Base-by-base conservation (phyloP, 1,140 invertebrate species). In the Aporrectodea caliginosa region DNA sequence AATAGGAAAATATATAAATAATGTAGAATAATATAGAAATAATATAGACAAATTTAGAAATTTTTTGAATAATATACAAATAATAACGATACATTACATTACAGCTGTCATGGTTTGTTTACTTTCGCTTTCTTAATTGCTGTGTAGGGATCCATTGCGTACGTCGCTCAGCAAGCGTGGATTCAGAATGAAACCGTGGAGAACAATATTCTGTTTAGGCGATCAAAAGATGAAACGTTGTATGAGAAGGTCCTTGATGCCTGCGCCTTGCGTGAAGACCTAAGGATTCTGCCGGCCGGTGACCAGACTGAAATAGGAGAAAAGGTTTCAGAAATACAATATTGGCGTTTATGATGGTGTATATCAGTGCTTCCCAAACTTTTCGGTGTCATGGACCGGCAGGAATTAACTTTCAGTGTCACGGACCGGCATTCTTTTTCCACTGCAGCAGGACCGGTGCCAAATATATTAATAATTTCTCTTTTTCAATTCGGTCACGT, bases 131-230 rank as follows among this genome's bases (percentile, higher is more conserved):
- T n/a, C 58, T 16, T 16, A 14, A 14, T 16, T 80, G 75, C 75
- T 82, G 12, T n/a, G 12, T 32, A 70, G 78, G 35, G 75, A 30
- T n/a, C 1, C 6, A 32, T 81, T 2, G 92, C 92, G 16, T 95
- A 94, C 84, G 92, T 93, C 2, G 90, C 93, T 0, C 94, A 95
- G 84, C 91, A 91, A 73, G 92, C 94, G 0, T 96, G 94, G 94
- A 89, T 95, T 0, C 85, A 93, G 31, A 94, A 95, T 85, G 90
- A 91, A 16, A 92, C 92, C 0, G 89, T 95, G 22, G 89, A 92
- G 70, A 92, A 94, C 58, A 95, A 95, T 86, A 93, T 95, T 80
- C 85, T 93, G 0, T 94, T 95, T 86, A 93, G 84, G 32, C 85
- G 90, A 73, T 73, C 83, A 0, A 93, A 80, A 90, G 92, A 82